Evolutionary conservation across 2,797 vertebrate genomes (phyloP).

Genomic region (Acrocephalus scirpaceus): DNA sequence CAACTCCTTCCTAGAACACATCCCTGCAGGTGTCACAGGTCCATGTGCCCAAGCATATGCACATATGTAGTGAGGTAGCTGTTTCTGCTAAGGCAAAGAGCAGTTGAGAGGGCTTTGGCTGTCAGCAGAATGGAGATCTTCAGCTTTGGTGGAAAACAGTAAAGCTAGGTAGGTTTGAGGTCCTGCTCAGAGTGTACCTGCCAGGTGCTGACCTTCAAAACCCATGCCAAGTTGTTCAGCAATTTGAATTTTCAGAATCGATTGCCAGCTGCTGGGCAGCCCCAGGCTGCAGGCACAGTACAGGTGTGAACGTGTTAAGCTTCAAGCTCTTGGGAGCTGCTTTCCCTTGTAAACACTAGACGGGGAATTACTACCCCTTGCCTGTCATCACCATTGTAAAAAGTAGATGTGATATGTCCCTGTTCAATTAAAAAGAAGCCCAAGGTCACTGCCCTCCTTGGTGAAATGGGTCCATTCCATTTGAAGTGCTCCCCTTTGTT

Average conservation of each 20-base stretch:
- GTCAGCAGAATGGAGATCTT: background rate
- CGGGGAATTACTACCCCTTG: slow-evolving; percentile 8
- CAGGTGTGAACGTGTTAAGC: background rate
- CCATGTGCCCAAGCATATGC: background rate
- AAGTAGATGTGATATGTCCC: background rate
- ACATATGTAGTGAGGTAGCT: background rate
- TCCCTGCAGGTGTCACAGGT: background rate
- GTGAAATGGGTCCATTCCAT: background rate
- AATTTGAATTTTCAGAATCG: background rate
- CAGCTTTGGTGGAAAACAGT: background rate
- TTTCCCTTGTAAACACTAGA: background rate
- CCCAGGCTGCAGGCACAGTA: background rate
- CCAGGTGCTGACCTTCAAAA: background rate
- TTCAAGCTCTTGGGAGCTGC: background rate
- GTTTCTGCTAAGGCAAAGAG: slow-evolving; percentile 14
- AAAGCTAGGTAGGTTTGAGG: background rate
- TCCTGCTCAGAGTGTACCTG: background rate
- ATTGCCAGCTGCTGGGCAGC: background rate
- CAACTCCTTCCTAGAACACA: background rate
- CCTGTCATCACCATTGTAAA: slow-evolving; percentile 29
- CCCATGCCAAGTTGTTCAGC: background rate
- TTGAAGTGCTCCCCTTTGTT: slow-evolving; percentile 46
- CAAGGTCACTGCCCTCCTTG: background rate
- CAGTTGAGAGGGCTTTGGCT: background rate
- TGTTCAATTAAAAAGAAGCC: slow-evolving; percentile 20